Percentiles rank a stretch among this genome's conserved stretches.
phyloP scores from a whole-genome alignment of 2,113 vertebrate species.

The Paracanthobrama guichenoti region DNA sequence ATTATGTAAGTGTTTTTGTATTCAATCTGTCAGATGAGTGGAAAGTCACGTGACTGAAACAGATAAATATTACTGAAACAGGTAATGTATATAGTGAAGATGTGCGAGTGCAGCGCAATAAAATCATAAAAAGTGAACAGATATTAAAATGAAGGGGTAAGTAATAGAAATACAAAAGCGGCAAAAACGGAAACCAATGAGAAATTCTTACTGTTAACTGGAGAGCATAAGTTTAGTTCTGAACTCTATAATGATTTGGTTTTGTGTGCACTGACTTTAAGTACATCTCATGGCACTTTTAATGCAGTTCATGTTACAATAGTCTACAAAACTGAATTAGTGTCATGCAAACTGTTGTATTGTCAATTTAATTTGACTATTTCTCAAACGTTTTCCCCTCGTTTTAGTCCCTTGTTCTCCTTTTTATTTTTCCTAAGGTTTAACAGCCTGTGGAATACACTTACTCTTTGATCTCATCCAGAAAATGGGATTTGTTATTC shows the following conservation, averaged over 20 bases:
- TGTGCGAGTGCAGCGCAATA: not conserved
- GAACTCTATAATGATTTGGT: no score
- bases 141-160: not conserved
- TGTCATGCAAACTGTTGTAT: conserved; percentile 2
- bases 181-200: not conserved
- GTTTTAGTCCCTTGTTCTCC: not conserved
- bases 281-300: not conserved
- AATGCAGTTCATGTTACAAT: not conserved
- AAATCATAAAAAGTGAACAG: not conserved
- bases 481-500: conserved; percentile 28
- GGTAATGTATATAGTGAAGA: not conserved
- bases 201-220: not conserved
- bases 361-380: not conserved
- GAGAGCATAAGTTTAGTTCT: no score
- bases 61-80: not conserved
- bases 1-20: not conserved
- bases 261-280: conserved; percentile 4
- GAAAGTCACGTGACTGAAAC: not conserved
- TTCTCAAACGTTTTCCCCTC: not conserved
- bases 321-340: not conserved
- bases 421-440: conserved; percentile 7
- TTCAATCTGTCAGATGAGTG: not conserved
- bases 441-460: conserved; percentile 23
- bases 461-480: conserved; percentile 34
- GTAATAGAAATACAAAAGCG: not conserved